Conservation (phyloP, 1,140 invertebrate genomes). For the Drosophila ogumai region DNA sequence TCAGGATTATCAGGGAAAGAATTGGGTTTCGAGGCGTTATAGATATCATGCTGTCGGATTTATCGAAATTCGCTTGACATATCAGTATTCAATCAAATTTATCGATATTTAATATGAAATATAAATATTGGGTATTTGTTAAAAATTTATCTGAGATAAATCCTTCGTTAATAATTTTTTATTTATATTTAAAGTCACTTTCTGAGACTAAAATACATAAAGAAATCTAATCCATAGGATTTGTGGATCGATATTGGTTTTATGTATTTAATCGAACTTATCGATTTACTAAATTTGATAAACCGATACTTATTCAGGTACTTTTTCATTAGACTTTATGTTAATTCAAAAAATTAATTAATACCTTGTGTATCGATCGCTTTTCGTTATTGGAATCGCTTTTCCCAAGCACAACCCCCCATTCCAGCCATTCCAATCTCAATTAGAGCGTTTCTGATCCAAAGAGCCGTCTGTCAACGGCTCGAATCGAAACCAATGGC, state of each 20-base stretch:
- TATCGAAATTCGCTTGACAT: neutral
- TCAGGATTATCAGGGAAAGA: neutral
- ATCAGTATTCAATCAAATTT: neutral
- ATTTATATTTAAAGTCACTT: neutral
- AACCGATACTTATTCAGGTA: too few species aligned
- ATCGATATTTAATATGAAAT: neutral
- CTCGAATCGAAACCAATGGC: slow-evolving; percentile 21
- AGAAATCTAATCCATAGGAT: neutral
- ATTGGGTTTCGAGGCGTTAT: neutral
- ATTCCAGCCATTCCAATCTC: neutral
- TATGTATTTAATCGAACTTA: neutral
- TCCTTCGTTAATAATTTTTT: neutral
- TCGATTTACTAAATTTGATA: neutral
- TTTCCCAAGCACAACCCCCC: neutral
- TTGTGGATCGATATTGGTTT: neutral
- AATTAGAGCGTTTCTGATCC: slow-evolving; percentile 8
- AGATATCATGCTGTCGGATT: neutral
- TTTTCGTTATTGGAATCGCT: neutral
- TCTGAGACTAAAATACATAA: neutral
- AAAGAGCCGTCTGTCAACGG: slow-evolving; percentile 24
- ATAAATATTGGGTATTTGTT: neutral
- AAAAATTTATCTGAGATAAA: neutral
- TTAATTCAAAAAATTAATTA: too few species aligned
- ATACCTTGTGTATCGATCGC: neutral
- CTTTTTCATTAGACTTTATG: too few species aligned